phyloP scores from a whole-genome alignment of 1,140 invertebrate genomes.

The Cryptotermes secundus region DNA sequence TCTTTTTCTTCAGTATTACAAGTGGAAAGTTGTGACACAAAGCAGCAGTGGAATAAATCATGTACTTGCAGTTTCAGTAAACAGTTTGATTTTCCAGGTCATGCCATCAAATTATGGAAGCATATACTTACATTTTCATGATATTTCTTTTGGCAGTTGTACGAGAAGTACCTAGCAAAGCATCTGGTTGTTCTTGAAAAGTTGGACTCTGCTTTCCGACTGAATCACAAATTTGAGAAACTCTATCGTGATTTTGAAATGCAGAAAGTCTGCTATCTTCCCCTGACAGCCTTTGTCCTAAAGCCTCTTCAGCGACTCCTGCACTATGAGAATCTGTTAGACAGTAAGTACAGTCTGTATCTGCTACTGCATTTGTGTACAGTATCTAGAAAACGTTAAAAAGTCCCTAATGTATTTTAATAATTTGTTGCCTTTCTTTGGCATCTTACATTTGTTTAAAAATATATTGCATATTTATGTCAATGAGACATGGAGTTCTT shows the following conservation, averaged over 20 bases:
- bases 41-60: too few species aligned
- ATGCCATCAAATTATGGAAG: not conserved
- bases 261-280: conserved; percentile 83
- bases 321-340: conserved; percentile 81
- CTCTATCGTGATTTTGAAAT: conserved; percentile 82
- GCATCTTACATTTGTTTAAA: too few species aligned
- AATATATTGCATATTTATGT: too few species aligned
- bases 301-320: conserved; percentile 87
- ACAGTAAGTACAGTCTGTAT: conserved; percentile 62
- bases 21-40: too few species aligned
- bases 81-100: not conserved
- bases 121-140: not conserved
- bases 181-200: conserved; percentile 73
- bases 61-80: not conserved
- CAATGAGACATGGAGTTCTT: too few species aligned
- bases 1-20: too few species aligned
- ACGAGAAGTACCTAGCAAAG: conserved; percentile 77
- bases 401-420: too few species aligned
- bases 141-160: conserved; percentile 59
- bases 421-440: too few species aligned
- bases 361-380: too few species aligned
- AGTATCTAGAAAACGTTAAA: too few species aligned
- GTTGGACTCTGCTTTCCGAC: conserved; percentile 70
- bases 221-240: conserved; percentile 73
- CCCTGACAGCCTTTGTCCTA: conserved; percentile 81